A percentile compares a stretch with the other conserved stretches of the same genome.
Conservation (phyloP, 2,797 vertebrate species). For the Sebastes itinus region DNA sequence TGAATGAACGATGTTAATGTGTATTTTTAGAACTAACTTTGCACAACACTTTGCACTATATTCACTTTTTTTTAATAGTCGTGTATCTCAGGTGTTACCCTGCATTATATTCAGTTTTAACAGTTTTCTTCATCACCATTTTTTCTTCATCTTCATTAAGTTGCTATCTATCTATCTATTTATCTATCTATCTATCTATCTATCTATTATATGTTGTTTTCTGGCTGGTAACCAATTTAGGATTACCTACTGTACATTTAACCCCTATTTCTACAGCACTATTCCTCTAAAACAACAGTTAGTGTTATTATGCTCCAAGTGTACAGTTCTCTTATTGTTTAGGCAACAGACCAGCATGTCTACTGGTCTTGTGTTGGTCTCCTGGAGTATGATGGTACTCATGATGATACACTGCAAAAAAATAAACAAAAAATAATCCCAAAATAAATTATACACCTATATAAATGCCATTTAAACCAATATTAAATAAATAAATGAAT, state of each 20-base stretch:
- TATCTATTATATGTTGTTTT: not conserved
- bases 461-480: too few species aligned
- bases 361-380: not conserved
- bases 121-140: too few species aligned
- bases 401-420: not conserved
- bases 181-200: too few species aligned
- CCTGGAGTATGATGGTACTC: not conserved
- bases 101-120: too few species aligned
- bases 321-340: constrained; percentile 16
- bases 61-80: too few species aligned
- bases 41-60: too few species aligned
- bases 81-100: too few species aligned
- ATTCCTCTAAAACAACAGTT: not conserved
- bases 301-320: not conserved
- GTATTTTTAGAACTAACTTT: not conserved
- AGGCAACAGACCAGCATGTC: constrained; percentile 20
- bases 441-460: not conserved
- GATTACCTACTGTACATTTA: too few species aligned
- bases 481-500: too few species aligned
- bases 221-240: not conserved
- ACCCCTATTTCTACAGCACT: not conserved
- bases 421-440: too few species aligned
- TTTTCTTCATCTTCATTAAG: too few species aligned
- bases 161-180: too few species aligned
- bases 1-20: not conserved